phyloP scores from a whole-genome alignment of 1,140 invertebrate genomes.

The Papilio dardanus region DNA sequence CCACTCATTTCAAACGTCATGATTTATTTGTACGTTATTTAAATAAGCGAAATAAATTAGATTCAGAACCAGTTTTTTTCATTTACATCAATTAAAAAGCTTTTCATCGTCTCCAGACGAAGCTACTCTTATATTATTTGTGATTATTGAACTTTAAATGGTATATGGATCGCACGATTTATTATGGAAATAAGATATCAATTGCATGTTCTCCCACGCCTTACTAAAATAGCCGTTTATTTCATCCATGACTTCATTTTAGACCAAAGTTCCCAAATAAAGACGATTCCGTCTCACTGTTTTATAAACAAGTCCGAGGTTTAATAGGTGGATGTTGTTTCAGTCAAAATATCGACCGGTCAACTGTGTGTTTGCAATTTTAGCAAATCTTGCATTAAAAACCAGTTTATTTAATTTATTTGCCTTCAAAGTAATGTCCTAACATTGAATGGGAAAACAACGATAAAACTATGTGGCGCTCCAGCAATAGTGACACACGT shows the following conservation, averaged over 20 bases:
- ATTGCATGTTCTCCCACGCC: not conserved
- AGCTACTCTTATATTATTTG: not conserved
- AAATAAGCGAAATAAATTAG: not conserved
- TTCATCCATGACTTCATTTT: slow-evolving; percentile 1
- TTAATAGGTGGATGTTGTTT: not conserved
- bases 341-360: not conserved
- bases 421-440: not conserved
- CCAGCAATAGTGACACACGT: not conserved
- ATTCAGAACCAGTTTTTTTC: not conserved
- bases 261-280: not conserved
- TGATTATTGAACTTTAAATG: not conserved
- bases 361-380: not conserved
- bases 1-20: not conserved
- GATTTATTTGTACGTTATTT: not conserved
- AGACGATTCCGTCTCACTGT: not conserved
- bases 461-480: no score
- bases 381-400: not conserved
- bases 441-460: no score
- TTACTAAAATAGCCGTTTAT: not conserved
- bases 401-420: not conserved
- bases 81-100: not conserved
- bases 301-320: not conserved
- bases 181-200: not conserved
- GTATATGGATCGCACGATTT: not conserved
- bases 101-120: not conserved